Evolutionary conservation across 2,888 invertebrate species (phyloP).

Genomic region (Philhelius pedissequus): DNA sequence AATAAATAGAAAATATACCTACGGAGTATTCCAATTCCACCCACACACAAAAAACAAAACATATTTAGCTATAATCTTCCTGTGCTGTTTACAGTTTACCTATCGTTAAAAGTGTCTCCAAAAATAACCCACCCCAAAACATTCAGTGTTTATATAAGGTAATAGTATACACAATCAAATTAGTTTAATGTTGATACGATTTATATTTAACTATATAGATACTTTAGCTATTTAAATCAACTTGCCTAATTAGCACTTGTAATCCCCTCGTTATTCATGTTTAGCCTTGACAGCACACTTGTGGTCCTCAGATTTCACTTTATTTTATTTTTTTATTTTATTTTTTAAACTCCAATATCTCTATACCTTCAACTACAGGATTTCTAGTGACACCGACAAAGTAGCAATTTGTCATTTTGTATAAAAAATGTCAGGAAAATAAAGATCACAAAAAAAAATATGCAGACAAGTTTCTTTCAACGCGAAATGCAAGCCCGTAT

Average conservation of each 20-base stretch:
- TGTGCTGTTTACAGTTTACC: not conserved
- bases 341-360: not conserved
- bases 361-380: not conserved
- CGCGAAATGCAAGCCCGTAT: not conserved
- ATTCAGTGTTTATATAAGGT: not conserved
- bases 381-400: constrained; percentile 37
- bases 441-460: not conserved
- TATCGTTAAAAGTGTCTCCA: not conserved
- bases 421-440: constrained; percentile 30
- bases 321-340: not conserved
- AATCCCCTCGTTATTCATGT: constrained; percentile 10
- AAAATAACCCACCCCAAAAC: not conserved
- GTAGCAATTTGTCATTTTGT: constrained; percentile 50
- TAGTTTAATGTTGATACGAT: not conserved
- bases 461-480: constrained; percentile 21
- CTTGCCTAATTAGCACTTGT: constrained; percentile 54
- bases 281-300: constrained; percentile 6
- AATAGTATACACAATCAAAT: not conserved
- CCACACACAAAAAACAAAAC: not conserved
- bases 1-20: too few species aligned
- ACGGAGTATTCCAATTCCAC: not conserved
- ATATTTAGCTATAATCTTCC: not conserved
- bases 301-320: not conserved
- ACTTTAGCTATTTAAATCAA: not conserved
- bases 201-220: not conserved